Evolutionary conservation across 2,797 vertebrate species (phyloP).

Genomic region (Heterohyrax brucei): DNA sequence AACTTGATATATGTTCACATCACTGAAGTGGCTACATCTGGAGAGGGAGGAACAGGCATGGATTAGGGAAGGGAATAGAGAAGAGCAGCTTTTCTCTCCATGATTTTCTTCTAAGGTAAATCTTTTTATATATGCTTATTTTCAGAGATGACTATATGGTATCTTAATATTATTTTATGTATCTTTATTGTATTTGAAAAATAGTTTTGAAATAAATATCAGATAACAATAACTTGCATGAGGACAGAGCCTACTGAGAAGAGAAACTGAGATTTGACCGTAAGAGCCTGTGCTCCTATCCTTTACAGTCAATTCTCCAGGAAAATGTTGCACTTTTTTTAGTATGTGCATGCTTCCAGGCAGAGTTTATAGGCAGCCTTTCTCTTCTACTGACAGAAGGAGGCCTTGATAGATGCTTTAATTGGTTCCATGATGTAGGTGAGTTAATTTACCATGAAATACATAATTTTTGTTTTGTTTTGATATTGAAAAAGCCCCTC

Average conservation of each 20-base stretch:
- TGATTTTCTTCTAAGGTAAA: background rate
- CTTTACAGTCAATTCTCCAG: background rate
- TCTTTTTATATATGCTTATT: background rate
- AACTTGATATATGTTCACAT: background rate
- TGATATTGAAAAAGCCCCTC: background rate
- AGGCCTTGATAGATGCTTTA: conserved; percentile 13
- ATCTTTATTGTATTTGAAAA: background rate
- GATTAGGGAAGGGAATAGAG: background rate
- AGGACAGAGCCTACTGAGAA: background rate
- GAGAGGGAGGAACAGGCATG: background rate
- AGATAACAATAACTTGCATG: background rate
- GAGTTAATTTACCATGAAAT: conserved; percentile 45
- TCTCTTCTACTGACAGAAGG: conserved; percentile 34
- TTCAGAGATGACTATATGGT: conserved; percentile 26
- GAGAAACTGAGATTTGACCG: conserved; percentile 33
- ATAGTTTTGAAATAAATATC: conserved; percentile 4
- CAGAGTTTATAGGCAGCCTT: conserved; percentile 8
- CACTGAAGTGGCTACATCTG: background rate
- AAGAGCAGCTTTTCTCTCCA: background rate
- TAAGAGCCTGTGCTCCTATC: background rate
- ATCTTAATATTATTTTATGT: background rate
- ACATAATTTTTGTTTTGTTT: conserved; percentile 28
- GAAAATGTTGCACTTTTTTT: background rate
- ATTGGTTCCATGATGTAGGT: background rate
- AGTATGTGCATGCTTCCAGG: background rate